Percentiles rank a stretch among this genome's conserved stretches.
These are phyloP conservation scores for Peribatodes rhomboidaria DNA, from an alignment of 2,888 invertebrate genomes.

Conservation along the genomic window DNA sequence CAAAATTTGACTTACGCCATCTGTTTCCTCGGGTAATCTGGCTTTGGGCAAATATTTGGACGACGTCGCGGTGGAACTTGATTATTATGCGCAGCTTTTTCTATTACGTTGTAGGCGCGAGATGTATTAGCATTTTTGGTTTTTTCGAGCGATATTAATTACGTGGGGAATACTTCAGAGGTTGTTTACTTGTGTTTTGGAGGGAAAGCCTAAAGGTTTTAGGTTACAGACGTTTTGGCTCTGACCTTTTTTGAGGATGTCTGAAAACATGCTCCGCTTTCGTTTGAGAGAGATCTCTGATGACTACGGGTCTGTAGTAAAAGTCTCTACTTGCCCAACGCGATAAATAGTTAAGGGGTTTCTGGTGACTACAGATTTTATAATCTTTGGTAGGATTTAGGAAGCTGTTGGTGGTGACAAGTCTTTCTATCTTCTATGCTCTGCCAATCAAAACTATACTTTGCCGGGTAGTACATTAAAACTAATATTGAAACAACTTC, in stretches of 20 bases:
- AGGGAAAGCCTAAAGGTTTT: conserved; percentile 5
- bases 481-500: neutral
- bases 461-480: neutral
- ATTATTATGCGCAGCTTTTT: conserved; percentile 58
- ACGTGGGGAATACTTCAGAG: conserved; percentile 30
- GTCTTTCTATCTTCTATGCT: too few relatives aligned
- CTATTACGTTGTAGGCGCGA: conserved; percentile 44
- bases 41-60: conserved; percentile 73
- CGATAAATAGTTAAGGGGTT: too few relatives aligned
- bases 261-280: too few relatives aligned
- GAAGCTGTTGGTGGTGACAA: too few relatives aligned
- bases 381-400: too few relatives aligned
- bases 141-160: conserved; percentile 44
- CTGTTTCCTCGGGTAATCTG: conserved; percentile 72
- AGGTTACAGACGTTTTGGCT: neutral
- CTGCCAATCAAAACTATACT: neutral
- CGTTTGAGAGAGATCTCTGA: too few relatives aligned
- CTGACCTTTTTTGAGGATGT: too few relatives aligned
- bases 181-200: conserved; percentile 33
- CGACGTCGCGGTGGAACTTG: conserved; percentile 53
- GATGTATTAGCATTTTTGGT: conserved; percentile 45
- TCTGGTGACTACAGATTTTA: too few relatives aligned
- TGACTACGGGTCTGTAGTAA: too few relatives aligned
- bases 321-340: too few relatives aligned
- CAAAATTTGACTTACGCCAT: conserved; percentile 78